Base-by-base conservation (phyloP, 1,140 invertebrate genomes). In the Neuroterus valhalla region DNA sequence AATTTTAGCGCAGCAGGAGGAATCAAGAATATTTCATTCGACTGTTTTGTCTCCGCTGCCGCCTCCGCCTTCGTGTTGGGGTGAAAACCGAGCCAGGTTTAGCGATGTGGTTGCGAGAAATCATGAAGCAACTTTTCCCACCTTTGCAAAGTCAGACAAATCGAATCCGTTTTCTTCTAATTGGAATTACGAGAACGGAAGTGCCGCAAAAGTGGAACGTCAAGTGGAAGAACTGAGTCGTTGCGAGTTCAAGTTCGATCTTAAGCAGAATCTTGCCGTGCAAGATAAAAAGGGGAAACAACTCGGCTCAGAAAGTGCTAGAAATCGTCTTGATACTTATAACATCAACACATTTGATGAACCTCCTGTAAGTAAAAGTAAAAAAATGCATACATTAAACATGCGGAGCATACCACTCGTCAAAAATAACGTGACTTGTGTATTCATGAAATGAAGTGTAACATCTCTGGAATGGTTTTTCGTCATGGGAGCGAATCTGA, bases 21-120 rank as follows among this genome's bases (percentile, higher is more conserved):
- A 88, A 74, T 69, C 55, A 15, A 84, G 79, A 62, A 66, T 55
- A 10, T 43, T 74, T 8, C 71, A 83, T 8, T 78, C 81, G 12
- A 76, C 72, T 70, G 72, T 76, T 19, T 43, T 70, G 11, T 11
- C 78, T 12, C 75, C 79, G 50, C 72, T 74, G 19, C 86, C 79
- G 67, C 88, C 84, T 74, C 86, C 87, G 14, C 87, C 84, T 2
- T 85, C 87, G 0, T 85, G 84, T 46, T 92, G 92, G 92, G 87
- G 89, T 55, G 90, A 92, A 79, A 91, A 91, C 76, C 78, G 91
- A 31, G 91, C 92, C 0, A 90, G 85, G 68, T 93, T 93, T 74
- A 93, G 92, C 70, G 91, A 92, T 66, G 92, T 93, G 3, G 92
- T 93, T 3, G 92, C 92, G 3, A 82, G 90, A 4, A 90, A 82